These are phyloP conservation scores for Andrena trimmerana DNA, from an alignment of 2,888 invertebrate genomes.

Conservation along the genomic window DNA sequence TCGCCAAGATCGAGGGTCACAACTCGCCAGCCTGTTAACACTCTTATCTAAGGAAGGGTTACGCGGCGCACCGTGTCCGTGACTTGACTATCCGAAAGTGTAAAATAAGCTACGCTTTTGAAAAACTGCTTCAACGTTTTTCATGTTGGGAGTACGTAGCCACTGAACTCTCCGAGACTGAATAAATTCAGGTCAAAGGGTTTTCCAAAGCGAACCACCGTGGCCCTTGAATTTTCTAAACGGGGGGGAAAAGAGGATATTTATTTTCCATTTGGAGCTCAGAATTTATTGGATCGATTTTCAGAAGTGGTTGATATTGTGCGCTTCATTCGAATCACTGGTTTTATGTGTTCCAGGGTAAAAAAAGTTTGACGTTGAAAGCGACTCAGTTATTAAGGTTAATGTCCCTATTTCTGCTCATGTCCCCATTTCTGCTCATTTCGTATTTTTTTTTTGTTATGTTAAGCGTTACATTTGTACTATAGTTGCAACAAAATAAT, in stretches of 20 bases:
- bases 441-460: no score
- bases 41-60: conserved; percentile 49
- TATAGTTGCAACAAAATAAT: no score
- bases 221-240: not conserved
- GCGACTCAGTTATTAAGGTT: not conserved
- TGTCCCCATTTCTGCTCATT: no score
- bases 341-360: conserved; percentile 1
- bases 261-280: conserved; percentile 12
- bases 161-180: not conserved
- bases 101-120: not conserved
- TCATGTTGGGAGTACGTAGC: not conserved
- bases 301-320: conserved; percentile 8
- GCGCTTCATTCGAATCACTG: conserved; percentile 1
- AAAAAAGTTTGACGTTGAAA: conserved; percentile 16
- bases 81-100: conserved; percentile 49
- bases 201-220: conserved; percentile 18
- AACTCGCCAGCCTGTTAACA: conserved; percentile 56
- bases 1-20: conserved; percentile 61
- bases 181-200: conserved; percentile 30
- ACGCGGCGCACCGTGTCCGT: conserved; percentile 35
- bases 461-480: no score
- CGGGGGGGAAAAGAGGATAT: conserved; percentile 1
- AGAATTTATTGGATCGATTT: conserved; percentile 41
- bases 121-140: not conserved
- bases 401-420: no score